phyloP scores from a whole-genome alignment of 2,888 invertebrate species.

The Catocala fraxini region DNA sequence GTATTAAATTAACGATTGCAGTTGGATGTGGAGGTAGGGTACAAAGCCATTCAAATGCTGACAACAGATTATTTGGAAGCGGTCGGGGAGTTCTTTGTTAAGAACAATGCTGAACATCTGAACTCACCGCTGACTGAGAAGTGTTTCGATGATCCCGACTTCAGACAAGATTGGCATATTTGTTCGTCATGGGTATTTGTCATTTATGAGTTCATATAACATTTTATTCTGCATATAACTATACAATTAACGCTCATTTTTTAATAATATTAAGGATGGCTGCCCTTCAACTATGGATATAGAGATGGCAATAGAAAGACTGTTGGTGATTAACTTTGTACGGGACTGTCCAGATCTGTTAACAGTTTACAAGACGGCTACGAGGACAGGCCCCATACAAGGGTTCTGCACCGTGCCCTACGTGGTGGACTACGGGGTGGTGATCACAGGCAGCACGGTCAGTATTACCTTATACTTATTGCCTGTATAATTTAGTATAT shows the following conservation, averaged over 20 bases:
- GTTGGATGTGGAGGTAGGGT: slow-evolving; percentile 74
- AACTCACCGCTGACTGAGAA: slow-evolving; percentile 73
- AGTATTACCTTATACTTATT: no score
- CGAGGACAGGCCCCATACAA: slow-evolving; percentile 77
- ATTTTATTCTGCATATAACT: background rate
- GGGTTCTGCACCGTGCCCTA: slow-evolving; percentile 84
- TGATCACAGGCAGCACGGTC: slow-evolving; percentile 81
- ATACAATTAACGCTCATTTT: background rate
- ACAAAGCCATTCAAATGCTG: slow-evolving; percentile 79
- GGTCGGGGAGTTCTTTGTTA: slow-evolving; percentile 69
- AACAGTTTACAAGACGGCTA: slow-evolving; percentile 58
- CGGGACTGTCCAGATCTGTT: slow-evolving; percentile 72
- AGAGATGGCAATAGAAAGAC: slow-evolving; percentile 88
- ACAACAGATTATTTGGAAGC: slow-evolving; percentile 75
- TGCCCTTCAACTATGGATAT: slow-evolving; percentile 88
- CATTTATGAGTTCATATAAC: slow-evolving; percentile 16
- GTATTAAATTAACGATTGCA: slow-evolving; percentile 43
- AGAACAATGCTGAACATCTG: slow-evolving; percentile 60
- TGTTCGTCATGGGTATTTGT: slow-evolving; percentile 70
- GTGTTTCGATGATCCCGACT: slow-evolving; percentile 75
- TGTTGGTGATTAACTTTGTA: slow-evolving; percentile 80
- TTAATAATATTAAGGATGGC: slow-evolving; percentile 67
- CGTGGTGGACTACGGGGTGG: slow-evolving; percentile 86
- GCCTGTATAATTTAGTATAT: no score
- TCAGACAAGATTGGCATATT: slow-evolving; percentile 74